Evolutionary conservation across 2,113 vertebrate genomes (phyloP).

Genomic region (Cinclus mexicanus): DNA sequence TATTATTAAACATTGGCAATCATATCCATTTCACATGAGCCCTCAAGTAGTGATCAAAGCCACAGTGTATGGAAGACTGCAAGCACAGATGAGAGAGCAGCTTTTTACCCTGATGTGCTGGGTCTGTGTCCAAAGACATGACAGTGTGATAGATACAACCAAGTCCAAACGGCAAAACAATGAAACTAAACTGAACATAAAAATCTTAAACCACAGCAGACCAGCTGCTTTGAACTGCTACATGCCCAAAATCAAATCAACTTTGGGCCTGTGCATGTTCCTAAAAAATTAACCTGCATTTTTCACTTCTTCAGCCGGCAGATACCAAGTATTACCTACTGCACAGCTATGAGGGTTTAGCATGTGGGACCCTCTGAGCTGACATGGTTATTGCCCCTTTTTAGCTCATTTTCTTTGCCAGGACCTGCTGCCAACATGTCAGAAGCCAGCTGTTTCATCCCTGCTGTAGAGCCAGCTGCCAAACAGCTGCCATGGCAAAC

Average conservation of each 20-base stretch:
- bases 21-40: background rate
- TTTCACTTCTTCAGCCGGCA: background rate
- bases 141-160: background rate
- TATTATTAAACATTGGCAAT: background rate
- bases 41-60: background rate
- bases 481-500: slow-evolving; percentile 32
- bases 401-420: background rate
- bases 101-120: background rate
- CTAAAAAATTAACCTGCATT: background rate
- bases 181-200: background rate
- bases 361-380: background rate
- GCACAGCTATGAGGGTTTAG: background rate
- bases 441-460: background rate
- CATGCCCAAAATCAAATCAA: background rate
- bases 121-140: background rate
- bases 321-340: background rate
- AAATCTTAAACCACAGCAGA: background rate
- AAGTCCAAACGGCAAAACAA: background rate
- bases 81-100: accelerated
- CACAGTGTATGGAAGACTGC: background rate
- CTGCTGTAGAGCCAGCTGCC: background rate
- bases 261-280: background rate
- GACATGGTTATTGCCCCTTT: background rate
- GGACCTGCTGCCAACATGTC: slow-evolving; percentile 16
- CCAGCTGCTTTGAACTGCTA: background rate